Evolutionary conservation across 2,113 vertebrate genomes (phyloP).

Genomic region (Bos indicus): DNA sequence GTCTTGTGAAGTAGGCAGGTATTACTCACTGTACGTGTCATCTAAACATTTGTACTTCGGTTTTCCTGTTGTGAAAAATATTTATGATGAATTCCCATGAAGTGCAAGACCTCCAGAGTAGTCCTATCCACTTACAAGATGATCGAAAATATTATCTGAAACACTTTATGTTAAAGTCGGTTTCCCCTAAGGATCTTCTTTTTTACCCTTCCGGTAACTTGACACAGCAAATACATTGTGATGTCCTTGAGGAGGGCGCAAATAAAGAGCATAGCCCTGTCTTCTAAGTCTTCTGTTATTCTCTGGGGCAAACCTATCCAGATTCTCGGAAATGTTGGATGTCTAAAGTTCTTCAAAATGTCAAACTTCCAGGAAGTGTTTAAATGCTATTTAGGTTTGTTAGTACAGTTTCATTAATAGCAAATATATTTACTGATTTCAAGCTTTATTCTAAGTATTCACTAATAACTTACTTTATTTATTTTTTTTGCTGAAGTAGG

Average conservation of each 20-base stretch:
- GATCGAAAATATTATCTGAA: background rate
- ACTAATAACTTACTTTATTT: background rate
- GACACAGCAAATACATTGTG: background rate
- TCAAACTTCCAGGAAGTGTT: background rate
- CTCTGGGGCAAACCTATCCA: background rate
- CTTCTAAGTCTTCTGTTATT: background rate
- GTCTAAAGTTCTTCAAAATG: background rate
- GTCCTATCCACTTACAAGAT: background rate
- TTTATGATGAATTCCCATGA: background rate
- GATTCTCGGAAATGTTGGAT: background rate
- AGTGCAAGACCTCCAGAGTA: background rate
- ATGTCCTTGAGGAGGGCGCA: background rate
- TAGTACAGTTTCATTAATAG: background rate
- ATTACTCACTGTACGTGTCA: background rate
- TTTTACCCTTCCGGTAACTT: background rate
- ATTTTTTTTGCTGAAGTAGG: background rate
- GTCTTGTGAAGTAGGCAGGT: background rate
- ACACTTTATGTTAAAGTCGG: background rate
- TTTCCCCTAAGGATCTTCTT: background rate
- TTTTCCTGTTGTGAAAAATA: background rate
- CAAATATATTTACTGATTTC: background rate
- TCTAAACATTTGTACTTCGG: background rate
- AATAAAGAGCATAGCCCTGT: background rate
- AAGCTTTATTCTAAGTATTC: background rate
- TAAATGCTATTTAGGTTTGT: background rate